A percentile compares a stretch with the other conserved stretches of the same genome.
These are phyloP conservation scores for Plecturocebus donacophilus DNA, from an alignment of 2,113 vertebrate genomes.

Conservation along the genomic window DNA sequence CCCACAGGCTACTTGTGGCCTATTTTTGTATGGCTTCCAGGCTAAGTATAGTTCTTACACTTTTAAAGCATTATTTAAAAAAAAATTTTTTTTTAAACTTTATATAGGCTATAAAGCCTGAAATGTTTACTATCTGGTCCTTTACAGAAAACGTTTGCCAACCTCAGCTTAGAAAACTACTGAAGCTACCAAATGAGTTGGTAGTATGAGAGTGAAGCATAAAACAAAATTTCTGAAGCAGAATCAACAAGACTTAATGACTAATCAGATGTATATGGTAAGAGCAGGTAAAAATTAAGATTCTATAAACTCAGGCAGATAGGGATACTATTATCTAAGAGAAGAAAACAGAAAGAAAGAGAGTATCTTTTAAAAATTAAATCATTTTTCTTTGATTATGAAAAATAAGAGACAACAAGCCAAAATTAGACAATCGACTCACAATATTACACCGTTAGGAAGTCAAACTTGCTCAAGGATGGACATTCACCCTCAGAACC, in stretches of 20 bases:
- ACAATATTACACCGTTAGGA: background rate
- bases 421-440: background rate
- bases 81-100: background rate
- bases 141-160: background rate
- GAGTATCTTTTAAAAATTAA: background rate
- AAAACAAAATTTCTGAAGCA: background rate
- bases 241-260: background rate
- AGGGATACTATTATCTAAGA: background rate
- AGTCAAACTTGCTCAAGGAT: background rate
- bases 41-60: background rate
- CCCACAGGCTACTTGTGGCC: background rate
- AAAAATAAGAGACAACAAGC: constrained; percentile 13
- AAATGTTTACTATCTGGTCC: background rate
- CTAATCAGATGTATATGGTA: background rate
- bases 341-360: background rate
- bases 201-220: background rate
- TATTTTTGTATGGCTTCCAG: background rate
- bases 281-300: background rate
- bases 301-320: background rate
- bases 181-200: background rate
- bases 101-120: background rate
- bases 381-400: background rate
- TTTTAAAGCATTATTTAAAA: background rate
- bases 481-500: background rate
- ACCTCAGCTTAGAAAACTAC: background rate